Conservation (phyloP, 1,140 invertebrate species). For the Trichonephila inaurata region DNA sequence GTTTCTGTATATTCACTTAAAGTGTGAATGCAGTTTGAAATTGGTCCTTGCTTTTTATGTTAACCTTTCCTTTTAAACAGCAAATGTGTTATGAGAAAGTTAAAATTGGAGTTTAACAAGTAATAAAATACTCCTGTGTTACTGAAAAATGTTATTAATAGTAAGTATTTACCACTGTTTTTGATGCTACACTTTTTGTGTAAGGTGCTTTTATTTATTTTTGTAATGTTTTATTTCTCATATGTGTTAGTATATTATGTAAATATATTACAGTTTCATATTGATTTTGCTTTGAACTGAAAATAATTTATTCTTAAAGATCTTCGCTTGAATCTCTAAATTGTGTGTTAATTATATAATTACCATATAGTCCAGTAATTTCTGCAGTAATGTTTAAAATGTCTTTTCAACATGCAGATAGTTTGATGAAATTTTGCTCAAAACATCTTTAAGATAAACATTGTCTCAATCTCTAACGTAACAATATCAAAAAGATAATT, state of each 20-base stretch:
- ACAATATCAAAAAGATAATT: background rate
- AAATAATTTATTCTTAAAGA: background rate
- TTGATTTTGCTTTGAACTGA: background rate
- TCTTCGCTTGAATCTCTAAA: slow-evolving; percentile 3
- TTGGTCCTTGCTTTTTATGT: background rate
- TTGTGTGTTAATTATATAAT: background rate
- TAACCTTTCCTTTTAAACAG: background rate
- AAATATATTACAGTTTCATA: background rate
- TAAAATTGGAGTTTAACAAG: background rate
- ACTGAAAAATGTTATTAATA: background rate
- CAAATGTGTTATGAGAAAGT: background rate
- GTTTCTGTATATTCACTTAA: background rate
- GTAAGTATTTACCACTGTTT: background rate
- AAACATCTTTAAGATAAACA: background rate
- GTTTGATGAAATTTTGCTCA: background rate
- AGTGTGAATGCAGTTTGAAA: background rate
- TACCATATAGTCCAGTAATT: background rate
- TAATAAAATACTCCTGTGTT: background rate
- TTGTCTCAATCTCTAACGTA: background rate
- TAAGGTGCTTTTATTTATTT: background rate
- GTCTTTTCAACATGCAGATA: background rate
- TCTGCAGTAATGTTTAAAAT: background rate
- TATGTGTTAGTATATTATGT: background rate
- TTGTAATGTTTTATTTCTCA: background rate
- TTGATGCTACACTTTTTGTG: background rate